phyloP scores from a whole-genome alignment of 2,113 vertebrate species.

The Uropsilus gracilis region DNA sequence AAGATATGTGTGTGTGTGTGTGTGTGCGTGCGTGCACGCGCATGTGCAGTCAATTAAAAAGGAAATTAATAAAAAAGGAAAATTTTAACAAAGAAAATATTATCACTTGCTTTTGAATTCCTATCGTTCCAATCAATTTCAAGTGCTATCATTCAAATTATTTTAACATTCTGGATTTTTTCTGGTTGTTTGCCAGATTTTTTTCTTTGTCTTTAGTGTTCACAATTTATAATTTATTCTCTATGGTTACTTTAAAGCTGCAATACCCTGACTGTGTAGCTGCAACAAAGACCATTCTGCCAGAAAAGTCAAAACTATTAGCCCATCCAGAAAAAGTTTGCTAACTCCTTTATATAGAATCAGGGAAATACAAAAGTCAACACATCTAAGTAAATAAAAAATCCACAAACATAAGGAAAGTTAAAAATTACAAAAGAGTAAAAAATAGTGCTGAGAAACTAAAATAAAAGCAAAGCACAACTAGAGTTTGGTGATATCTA shows the following conservation, averaged over 20 bases:
- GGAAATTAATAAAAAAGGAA: too few species aligned
- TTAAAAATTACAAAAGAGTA: background rate
- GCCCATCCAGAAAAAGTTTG: background rate
- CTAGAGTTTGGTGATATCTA: background rate
- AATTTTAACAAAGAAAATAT: too few species aligned
- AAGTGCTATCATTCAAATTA: background rate
- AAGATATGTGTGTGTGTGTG: too few species aligned
- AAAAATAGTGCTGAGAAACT: background rate
- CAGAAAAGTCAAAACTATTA: background rate
- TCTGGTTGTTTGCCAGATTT: background rate
- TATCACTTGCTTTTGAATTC: background rate
- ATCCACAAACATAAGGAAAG: background rate
- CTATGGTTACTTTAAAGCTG: background rate
- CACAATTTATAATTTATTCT: background rate
- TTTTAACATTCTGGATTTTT: background rate
- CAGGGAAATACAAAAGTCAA: background rate
- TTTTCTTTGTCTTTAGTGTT: background rate
- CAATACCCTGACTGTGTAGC: background rate
- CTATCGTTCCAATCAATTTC: background rate
- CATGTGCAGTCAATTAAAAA: too few species aligned
- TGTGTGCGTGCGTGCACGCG: too few species aligned
- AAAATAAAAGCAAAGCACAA: background rate
- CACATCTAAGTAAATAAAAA: background rate
- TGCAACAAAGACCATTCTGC: background rate
- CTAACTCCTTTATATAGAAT: background rate